phyloP scores from a whole-genome alignment of 2,113 vertebrate genomes.

The Eleginops maclovinus region DNA sequence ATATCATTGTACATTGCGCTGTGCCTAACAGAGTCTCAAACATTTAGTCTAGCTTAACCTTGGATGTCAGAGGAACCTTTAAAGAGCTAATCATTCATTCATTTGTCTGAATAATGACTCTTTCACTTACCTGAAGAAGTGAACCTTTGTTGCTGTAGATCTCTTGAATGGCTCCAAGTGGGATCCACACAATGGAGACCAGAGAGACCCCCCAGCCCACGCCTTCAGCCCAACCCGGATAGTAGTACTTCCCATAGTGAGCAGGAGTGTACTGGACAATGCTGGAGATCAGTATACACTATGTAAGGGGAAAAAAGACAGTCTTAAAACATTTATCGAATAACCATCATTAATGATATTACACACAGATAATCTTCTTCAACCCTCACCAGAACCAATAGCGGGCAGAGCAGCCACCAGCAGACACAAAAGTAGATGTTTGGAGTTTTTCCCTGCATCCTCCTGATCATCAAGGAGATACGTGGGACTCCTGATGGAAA shows the following conservation, averaged over 20 bases:
- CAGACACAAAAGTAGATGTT: conserved; percentile 79
- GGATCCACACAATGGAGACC: conserved; percentile 83
- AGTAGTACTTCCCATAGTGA: conserved; percentile 78
- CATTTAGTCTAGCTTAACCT: background rate
- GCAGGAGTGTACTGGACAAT: conserved; percentile 79
- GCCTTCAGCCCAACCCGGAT: conserved; percentile 81
- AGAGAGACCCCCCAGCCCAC: conserved; percentile 82
- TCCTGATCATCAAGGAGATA: conserved; percentile 75
- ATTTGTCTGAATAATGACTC: background rate
- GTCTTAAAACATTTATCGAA: background rate
- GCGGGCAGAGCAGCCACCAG: conserved; percentile 77
- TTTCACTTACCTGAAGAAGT: conserved; percentile 71
- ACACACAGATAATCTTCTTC: background rate
- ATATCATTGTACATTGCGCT: too few relatives aligned
- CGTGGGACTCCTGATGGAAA: conserved; percentile 65
- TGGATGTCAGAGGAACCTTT: background rate
- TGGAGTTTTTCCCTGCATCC: conserved; percentile 77
- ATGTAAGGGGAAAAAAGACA: conserved; percentile 2
- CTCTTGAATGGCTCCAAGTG: conserved; percentile 82
- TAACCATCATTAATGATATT: background rate
- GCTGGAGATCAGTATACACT: conserved; percentile 81
- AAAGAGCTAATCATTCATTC: background rate
- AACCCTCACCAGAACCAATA: conserved; percentile 81
- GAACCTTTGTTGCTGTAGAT: conserved; percentile 77
- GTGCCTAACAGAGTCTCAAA: background rate